Percentiles rank a stretch among this genome's conserved stretches.
Conservation (phyloP, 2,888 invertebrate species). For the Hoplodrina blanda region DNA sequence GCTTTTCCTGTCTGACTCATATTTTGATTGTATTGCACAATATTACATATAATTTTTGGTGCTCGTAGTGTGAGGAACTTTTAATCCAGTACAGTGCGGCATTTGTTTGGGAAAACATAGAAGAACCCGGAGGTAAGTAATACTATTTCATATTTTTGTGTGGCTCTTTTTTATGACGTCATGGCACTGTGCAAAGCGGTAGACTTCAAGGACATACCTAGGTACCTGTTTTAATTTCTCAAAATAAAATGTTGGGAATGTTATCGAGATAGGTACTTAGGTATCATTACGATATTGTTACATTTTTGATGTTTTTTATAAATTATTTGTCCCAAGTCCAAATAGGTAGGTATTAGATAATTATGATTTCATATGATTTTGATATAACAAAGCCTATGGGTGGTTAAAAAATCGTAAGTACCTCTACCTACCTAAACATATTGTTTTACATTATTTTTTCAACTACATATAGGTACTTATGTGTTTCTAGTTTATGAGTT, state of each 20-base stretch:
- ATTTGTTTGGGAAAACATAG: slow-evolving; percentile 9
- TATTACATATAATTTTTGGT: neutral
- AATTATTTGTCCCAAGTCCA: neutral
- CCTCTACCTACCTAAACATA: too few species aligned
- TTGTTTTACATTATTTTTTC: too few species aligned
- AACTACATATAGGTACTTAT: too few species aligned
- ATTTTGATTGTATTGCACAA: slow-evolving; percentile 18
- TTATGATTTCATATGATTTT: too few species aligned
- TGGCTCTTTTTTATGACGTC: neutral
- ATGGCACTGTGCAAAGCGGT: neutral
- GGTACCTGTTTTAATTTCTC: neutral
- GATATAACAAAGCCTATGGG: too few species aligned
- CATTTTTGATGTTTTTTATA: neutral
- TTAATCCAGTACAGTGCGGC: slow-evolving; percentile 11
- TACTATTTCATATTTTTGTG: too few species aligned
- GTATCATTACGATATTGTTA: too few species aligned
- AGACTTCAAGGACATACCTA: neutral
- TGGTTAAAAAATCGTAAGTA: too few species aligned
- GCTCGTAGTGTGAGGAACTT: neutral
- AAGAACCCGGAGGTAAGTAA: slow-evolving; percentile 11
- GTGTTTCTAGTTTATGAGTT: neutral
- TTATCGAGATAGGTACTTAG: neutral
- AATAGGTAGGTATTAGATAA: too few species aligned
- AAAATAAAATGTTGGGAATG: neutral
- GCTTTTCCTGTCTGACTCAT: slow-evolving; percentile 15